Conservation (phyloP, 2,888 invertebrate genomes). For the Timandra comae region DNA sequence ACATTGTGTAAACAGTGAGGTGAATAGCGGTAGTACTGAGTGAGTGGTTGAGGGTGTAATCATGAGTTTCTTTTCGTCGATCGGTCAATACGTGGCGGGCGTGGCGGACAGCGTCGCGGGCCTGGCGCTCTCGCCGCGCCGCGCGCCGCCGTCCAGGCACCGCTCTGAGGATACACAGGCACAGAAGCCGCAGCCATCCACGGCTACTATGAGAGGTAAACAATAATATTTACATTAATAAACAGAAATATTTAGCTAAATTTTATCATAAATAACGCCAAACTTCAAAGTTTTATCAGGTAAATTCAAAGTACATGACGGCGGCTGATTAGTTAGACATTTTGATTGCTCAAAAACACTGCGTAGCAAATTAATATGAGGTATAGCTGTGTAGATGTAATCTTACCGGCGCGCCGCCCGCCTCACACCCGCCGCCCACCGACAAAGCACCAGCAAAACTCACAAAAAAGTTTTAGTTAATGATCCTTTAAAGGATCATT, state of each 20-base stretch:
- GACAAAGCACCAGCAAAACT: conserved; percentile 9
- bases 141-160: conserved; percentile 82
- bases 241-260: neutral
- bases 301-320: too few species aligned
- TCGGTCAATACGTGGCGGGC: conserved; percentile 91
- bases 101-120: conserved; percentile 91
- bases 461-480: conserved; percentile 18
- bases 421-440: too few species aligned
- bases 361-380: too few species aligned
- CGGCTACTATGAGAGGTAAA: conserved; percentile 58
- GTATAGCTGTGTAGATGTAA: too few species aligned
- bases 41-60: conserved; percentile 25
- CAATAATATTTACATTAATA: too few species aligned
- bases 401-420: too few species aligned
- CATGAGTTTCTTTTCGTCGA: conserved; percentile 91
- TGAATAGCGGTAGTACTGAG: conserved; percentile 28
- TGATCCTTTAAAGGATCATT: conserved; percentile 28
- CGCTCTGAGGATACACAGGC: conserved; percentile 74
- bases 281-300: too few species aligned
- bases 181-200: conserved; percentile 56
- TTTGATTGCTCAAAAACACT: too few species aligned
- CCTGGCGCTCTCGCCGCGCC: conserved; percentile 84
- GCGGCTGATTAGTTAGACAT: too few species aligned
- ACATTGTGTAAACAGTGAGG: conserved; percentile 10
- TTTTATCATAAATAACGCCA: too few species aligned